Base-by-base conservation (phyloP, 2,888 invertebrate species). In the Tridacna gigas region DNA sequence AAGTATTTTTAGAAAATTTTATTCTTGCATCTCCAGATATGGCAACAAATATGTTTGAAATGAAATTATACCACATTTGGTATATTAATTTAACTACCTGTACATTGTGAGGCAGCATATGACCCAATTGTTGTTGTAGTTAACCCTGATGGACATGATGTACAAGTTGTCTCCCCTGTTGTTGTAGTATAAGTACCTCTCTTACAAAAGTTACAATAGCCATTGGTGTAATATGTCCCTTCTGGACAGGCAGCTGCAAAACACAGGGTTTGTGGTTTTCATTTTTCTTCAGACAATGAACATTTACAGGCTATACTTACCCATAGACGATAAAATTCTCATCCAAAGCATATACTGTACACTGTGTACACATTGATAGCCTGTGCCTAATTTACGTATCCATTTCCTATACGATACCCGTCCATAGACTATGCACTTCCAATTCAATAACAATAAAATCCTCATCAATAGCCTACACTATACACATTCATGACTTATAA, bases 171-270 rank as follows among this genome's bases (percentile, higher is more conserved):
- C 20, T 71, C 51, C 5, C 71, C 71, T 3, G 51, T 15, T 13
- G 48, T 25, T 15, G 22, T 4, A 3, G 71, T 26, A 20, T 25
- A 71, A 4, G 71, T 51, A 26, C 71, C 71, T 18, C n/a, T 47
- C 7, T 71, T 51, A 71, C 71, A 71, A 22, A 51, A 71, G 45
- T 48, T 51, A 51, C 71, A 71, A 20, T 71, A 71, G 11, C 71
- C 71, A n/a, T 48, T 51, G 12, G 26, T 51, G 47, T 71, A 71
- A 20, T 51, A 71, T 12, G 71, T 71, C 26, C 71, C 71, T 25
- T 20, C 51, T 12, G 71, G 71, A 20, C 71, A 71, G 20, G 71
- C 11, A 25, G 26, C 71, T 71, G 71, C 15, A 71, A 71, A 15
- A 26, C 15, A 3, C 18, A n/a, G 20, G 20, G 2, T 9, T 56